phyloP scores from a whole-genome alignment of 2,113 vertebrate species.

The Engraulis encrasicolus region DNA sequence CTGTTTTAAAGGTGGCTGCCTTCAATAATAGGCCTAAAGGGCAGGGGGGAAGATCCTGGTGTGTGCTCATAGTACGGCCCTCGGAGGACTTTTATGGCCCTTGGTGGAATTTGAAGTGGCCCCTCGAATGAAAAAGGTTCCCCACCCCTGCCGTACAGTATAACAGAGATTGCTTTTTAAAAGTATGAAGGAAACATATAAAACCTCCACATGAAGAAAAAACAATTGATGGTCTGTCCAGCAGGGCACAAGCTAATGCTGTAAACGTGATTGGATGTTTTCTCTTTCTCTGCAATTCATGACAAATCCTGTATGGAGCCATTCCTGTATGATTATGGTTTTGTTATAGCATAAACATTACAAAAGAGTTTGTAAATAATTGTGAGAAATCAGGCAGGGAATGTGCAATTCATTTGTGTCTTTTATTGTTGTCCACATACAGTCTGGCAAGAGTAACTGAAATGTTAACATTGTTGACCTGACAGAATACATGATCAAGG shows the following conservation, averaged over 20 bases:
- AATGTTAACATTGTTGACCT: background rate
- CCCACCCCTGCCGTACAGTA: too few species aligned
- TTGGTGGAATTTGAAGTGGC: too few species aligned
- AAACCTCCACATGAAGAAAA: background rate
- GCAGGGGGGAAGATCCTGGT: too few species aligned
- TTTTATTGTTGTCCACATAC: background rate
- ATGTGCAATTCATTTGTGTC: background rate
- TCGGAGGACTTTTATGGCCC: too few species aligned
- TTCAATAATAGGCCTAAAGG: too few species aligned
- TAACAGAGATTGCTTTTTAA: too few species aligned
- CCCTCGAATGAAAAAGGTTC: too few species aligned
- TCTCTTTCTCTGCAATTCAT: background rate
- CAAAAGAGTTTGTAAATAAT: background rate
- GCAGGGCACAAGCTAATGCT: background rate
- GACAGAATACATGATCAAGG: background rate
- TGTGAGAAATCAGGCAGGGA: background rate
- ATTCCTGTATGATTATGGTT: background rate
- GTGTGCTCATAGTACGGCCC: too few species aligned
- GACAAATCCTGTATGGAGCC: background rate
- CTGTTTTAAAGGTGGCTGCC: too few species aligned
- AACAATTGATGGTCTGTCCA: background rate
- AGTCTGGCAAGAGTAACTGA: background rate
- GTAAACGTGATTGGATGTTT: background rate
- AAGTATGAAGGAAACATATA: too few species aligned
- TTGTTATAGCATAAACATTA: background rate